These are phyloP conservation scores for Alectura lathami DNA, from an alignment of 2,113 vertebrate species.

Conservation along the genomic window DNA sequence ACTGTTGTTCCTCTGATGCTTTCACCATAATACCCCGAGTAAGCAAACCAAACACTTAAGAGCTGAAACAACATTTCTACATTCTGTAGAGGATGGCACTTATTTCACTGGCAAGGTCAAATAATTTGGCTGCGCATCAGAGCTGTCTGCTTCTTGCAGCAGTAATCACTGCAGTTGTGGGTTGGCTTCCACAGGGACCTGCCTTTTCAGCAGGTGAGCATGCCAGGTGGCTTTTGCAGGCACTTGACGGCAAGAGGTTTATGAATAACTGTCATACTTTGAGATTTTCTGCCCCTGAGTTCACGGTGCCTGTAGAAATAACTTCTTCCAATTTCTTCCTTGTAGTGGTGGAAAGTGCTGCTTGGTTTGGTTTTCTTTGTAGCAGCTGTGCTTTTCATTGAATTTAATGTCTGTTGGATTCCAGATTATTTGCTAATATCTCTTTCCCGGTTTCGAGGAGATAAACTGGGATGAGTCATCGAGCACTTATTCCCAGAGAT, in stretches of 20 bases:
- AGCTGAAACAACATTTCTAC: background rate
- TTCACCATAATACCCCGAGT: background rate
- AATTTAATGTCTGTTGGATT: conserved; percentile 16
- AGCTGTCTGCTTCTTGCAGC: background rate
- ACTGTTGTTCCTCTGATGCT: background rate
- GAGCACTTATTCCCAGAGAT: conserved; percentile 43
- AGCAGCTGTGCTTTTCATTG: background rate
- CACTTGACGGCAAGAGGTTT: background rate
- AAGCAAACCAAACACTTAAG: background rate
- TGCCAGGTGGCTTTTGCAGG: background rate
- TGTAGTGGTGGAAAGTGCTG: rapidly evolving
- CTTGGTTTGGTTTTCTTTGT: conserved; percentile 1
- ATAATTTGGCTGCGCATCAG: background rate
- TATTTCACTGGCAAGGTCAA: background rate
- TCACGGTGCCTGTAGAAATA: background rate
- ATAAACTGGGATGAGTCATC: conserved; percentile 60
- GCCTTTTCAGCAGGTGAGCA: rapidly evolving
- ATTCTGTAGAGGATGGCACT: background rate
- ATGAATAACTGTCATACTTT: background rate
- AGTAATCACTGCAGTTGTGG: background rate
- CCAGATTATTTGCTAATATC: background rate
- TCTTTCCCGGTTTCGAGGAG: background rate
- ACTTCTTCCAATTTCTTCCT: background rate
- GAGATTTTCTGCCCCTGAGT: background rate
- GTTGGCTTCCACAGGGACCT: background rate